phyloP scores from a whole-genome alignment of 2,888 invertebrate genomes.

The Liodrosophila aerea region DNA sequence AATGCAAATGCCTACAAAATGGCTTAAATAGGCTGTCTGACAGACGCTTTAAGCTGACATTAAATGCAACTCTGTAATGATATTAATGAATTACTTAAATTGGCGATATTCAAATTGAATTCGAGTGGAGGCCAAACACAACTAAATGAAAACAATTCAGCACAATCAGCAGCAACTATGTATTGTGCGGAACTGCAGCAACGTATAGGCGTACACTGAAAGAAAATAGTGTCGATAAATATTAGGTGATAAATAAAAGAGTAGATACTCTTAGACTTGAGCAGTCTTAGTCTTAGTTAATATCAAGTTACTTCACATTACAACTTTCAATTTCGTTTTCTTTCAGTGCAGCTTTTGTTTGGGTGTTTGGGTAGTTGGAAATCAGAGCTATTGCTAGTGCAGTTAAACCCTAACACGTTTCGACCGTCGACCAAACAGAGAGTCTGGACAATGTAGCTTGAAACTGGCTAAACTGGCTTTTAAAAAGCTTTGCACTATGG shows the following conservation, averaged over 20 bases:
- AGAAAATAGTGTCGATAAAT: too few relatives aligned
- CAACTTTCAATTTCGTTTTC: too few relatives aligned
- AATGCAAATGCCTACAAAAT: conserved; percentile 12
- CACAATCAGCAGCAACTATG: too few relatives aligned
- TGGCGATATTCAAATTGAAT: conserved; percentile 31
- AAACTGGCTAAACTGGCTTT: conserved; percentile 76
- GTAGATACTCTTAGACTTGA: too few relatives aligned
- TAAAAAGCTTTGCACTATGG: conserved; percentile 33
- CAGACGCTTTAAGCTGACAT: conserved; percentile 36
- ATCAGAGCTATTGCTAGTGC: conserved; percentile 17
- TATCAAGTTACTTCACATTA: too few relatives aligned
- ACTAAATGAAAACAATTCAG: background rate
- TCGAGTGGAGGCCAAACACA: conserved; percentile 9
- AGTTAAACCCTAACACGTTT: conserved; percentile 61
- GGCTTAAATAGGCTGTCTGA: conserved; percentile 37
- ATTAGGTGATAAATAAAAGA: too few relatives aligned
- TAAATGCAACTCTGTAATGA: conserved; percentile 26
- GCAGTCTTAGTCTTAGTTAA: too few relatives aligned
- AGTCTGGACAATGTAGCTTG: conserved; percentile 33
- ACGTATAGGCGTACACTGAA: too few relatives aligned
- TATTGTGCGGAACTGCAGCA: too few relatives aligned
- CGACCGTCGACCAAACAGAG: conserved; percentile 39
- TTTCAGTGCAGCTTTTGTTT: conserved; percentile 4
- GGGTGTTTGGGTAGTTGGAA: conserved; percentile 12
- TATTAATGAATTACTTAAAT: conserved; percentile 53